Conservation (phyloP, 2,888 invertebrate genomes). For the Pharmacophagus antenor region DNA sequence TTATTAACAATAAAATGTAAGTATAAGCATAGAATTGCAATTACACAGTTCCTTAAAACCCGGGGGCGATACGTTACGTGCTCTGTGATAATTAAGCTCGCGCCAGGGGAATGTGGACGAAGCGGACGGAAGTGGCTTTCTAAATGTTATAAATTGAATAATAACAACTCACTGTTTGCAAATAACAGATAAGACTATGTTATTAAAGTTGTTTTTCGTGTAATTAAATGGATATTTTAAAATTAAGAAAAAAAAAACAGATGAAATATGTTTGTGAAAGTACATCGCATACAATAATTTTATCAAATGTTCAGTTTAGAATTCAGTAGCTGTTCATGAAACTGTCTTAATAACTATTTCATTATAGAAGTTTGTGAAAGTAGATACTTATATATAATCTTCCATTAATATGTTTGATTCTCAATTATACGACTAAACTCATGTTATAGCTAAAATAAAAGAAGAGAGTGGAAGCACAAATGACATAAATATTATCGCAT, state of each 20-base stretch:
- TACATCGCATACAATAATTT: not conserved
- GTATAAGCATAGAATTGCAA: not conserved
- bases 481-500: too few species aligned
- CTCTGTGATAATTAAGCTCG: not conserved
- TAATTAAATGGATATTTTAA: not conserved
- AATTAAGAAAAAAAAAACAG: not conserved
- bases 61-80: slow-evolving; percentile 1
- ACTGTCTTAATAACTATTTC: too few species aligned
- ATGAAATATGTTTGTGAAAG: not conserved
- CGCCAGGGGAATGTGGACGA: not conserved
- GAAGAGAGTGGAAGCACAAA: too few species aligned
- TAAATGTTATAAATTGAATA: slow-evolving; percentile 7
- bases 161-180: slow-evolving; percentile 1
- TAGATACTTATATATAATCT: too few species aligned
- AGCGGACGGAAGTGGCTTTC: slow-evolving; percentile 5
- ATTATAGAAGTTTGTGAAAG: too few species aligned
- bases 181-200: not conserved
- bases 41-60: not conserved
- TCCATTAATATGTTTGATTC: too few species aligned
- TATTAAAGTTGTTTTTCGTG: not conserved
- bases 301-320: too few species aligned
- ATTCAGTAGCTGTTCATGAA: too few species aligned
- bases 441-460: too few species aligned
- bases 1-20: not conserved
- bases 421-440: too few species aligned